phyloP scores from a whole-genome alignment of 37 sponge, comb jelly and placozoan genomes.

The Lycopodina hypogea region DNA sequence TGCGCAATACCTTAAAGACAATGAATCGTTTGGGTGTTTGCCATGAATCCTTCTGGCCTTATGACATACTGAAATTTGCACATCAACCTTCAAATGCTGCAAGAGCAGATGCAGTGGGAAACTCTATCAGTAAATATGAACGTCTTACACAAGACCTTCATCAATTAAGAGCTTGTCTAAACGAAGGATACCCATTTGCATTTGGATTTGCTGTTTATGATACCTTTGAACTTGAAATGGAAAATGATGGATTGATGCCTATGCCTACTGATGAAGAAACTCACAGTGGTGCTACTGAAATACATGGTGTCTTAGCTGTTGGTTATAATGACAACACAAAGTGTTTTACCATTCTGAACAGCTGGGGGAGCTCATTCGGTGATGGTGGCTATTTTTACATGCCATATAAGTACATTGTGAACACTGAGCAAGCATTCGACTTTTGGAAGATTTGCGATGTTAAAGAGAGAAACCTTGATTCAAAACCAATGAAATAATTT shows the following conservation, averaged over 20 bases:
- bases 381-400: slow-evolving; percentile 16
- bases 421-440: neutral
- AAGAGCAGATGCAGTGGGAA: neutral
- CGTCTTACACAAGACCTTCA: neutral
- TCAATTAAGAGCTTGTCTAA: neutral
- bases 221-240: neutral
- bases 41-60: neutral
- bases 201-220: neutral
- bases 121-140: neutral
- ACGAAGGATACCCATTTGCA: neutral
- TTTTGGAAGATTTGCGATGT: neutral
- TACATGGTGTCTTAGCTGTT: neutral
- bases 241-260: neutral
- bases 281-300: too few relatives aligned
- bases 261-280: neutral
- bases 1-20: slow-evolving; percentile 1
- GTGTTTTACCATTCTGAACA: neutral
- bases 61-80: neutral
- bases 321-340: neutral
- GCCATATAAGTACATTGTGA: neutral
- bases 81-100: neutral
- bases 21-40: neutral
- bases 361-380: neutral
- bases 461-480: too few relatives aligned
- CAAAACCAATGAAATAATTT: too few relatives aligned